A percentile compares a stretch with the other conserved stretches of the same genome.
These are phyloP conservation scores for Leptodactylus fallax DNA, from an alignment of 2,797 vertebrate species.

Conservation along the genomic window DNA sequence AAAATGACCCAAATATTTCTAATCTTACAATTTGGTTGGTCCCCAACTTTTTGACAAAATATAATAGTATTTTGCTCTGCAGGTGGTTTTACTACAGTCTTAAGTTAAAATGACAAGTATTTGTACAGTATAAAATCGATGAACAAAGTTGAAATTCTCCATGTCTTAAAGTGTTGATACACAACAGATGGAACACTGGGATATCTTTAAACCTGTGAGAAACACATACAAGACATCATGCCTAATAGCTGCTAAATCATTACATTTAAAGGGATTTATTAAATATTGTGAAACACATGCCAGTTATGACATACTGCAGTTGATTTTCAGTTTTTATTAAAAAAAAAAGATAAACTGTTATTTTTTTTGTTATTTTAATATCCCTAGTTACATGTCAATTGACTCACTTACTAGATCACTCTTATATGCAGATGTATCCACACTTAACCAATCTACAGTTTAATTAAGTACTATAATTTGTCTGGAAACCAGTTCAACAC, in stretches of 20 bases:
- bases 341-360: too few relatives aligned
- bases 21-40: background rate
- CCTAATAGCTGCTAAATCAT: constrained; percentile 14
- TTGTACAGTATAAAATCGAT: background rate
- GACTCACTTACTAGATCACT: too few relatives aligned
- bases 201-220: constrained; percentile 24
- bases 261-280: constrained; percentile 27
- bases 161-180: constrained; percentile 6
- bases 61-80: background rate
- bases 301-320: background rate
- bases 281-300: constrained; percentile 30
- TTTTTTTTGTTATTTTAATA: too few relatives aligned
- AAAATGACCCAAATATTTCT: too few relatives aligned
- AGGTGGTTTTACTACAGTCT: background rate
- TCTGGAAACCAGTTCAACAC: too few relatives aligned
- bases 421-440: too few relatives aligned
- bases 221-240: constrained; percentile 22
- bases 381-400: too few relatives aligned
- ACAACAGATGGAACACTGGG: constrained; percentile 37
- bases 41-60: background rate
- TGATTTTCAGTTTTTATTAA: too few relatives aligned
- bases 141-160: background rate
- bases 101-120: background rate
- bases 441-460: too few relatives aligned
- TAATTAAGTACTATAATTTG: too few relatives aligned